These are phyloP conservation scores for Odontothrips loti DNA, from an alignment of 2,888 invertebrate species.

Conservation along the genomic window DNA sequence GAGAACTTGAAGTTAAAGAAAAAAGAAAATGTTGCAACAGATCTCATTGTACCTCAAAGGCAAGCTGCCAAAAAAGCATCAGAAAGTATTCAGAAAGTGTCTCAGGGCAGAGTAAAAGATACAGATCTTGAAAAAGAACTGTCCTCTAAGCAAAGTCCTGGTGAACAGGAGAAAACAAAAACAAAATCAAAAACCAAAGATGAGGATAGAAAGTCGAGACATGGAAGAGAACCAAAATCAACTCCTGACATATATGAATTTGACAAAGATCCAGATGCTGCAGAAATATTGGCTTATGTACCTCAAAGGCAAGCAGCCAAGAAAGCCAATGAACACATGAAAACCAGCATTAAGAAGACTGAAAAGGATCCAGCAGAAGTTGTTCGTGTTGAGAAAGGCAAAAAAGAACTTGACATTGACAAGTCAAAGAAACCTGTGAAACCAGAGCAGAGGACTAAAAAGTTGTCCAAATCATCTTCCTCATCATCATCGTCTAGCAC, in stretches of 20 bases:
- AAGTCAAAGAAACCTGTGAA: slow-evolving; percentile 40
- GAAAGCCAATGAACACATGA: slow-evolving; percentile 85
- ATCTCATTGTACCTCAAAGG: slow-evolving; percentile 82
- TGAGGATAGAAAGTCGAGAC: slow-evolving; percentile 45
- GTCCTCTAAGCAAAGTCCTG: slow-evolving; percentile 33
- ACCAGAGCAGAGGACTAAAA: slow-evolving; percentile 36
- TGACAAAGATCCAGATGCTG: slow-evolving; percentile 57
- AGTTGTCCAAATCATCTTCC: slow-evolving; percentile 40
- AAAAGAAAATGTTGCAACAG: slow-evolving; percentile 56
- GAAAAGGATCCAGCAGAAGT: slow-evolving; percentile 27
- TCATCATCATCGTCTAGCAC: slow-evolving; percentile 55
- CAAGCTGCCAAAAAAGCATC: slow-evolving; percentile 89
- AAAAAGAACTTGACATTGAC: slow-evolving; percentile 39
- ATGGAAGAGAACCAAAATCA: slow-evolving; percentile 37
- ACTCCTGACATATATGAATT: slow-evolving; percentile 55
- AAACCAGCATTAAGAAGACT: slow-evolving; percentile 62
- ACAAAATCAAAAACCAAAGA: slow-evolving; percentile 48
- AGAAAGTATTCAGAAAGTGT: slow-evolving; percentile 65
- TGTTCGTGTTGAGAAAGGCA: slow-evolving; percentile 33
- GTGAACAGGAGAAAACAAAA: slow-evolving; percentile 33
- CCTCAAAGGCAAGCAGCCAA: slow-evolving; percentile 88
- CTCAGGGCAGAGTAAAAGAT: slow-evolving; percentile 43
- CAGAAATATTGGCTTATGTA: slow-evolving; percentile 70
- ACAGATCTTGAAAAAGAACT: slow-evolving; percentile 34
- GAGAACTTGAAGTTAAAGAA: slow-evolving; percentile 48